Percentiles rank a stretch among this genome's conserved stretches.
Conservation (phyloP, 2,113 vertebrate genomes). For the Ophthalmolycus amberensis region DNA sequence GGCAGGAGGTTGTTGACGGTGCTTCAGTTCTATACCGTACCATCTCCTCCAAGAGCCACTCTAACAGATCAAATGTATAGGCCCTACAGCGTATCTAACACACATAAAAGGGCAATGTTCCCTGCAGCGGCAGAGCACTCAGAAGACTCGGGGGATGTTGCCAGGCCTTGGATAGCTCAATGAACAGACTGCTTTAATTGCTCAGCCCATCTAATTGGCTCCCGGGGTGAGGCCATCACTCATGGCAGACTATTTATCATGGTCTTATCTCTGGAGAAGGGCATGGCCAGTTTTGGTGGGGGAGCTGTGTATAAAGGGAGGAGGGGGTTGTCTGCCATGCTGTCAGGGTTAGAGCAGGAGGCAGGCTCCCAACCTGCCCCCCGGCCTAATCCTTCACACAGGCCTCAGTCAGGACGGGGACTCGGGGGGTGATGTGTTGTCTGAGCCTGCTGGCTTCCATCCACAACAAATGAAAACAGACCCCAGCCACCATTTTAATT, state of each 20-base stretch:
- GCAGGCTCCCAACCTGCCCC: constrained; percentile 34
- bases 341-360: constrained; percentile 33
- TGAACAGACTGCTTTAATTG: constrained; percentile 73
- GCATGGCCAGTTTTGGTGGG: constrained; percentile 8
- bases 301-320: constrained; percentile 9
- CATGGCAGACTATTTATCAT: constrained; percentile 65
- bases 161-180: constrained; percentile 55
- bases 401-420: constrained; percentile 25
- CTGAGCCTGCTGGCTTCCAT: constrained; percentile 48
- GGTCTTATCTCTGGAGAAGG: constrained; percentile 43
- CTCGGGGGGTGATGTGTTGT: constrained; percentile 8
- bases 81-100: constrained; percentile 35
- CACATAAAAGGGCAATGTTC: constrained; percentile 40
- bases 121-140: constrained; percentile 33
- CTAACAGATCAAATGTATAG: constrained; percentile 4
- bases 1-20: not conserved
- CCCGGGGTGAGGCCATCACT: constrained; percentile 73
- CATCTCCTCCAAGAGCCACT: constrained; percentile 17
- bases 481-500: constrained; percentile 71
- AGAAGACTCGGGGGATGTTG: constrained; percentile 37
- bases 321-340: constrained; percentile 24
- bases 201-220: constrained; percentile 75
- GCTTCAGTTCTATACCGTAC: not conserved
- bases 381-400: constrained; percentile 46
- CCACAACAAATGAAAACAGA: constrained; percentile 61